These are phyloP conservation scores for Fopius arisanus DNA, from an alignment of 1,140 invertebrate genomes.

Conservation along the genomic window DNA sequence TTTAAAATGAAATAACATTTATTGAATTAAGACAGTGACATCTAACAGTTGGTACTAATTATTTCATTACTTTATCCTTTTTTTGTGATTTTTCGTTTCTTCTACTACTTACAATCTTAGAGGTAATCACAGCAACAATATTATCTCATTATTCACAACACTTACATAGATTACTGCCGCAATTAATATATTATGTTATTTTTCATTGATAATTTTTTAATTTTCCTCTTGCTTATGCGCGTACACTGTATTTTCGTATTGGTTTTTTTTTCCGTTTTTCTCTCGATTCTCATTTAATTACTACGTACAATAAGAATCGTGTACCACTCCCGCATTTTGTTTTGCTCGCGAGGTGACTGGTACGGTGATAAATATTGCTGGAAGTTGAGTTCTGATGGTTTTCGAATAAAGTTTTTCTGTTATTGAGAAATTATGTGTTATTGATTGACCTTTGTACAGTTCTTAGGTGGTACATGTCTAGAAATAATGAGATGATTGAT, in stretches of 20 bases:
- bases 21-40: constrained; percentile 65
- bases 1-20: constrained; percentile 68
- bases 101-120: constrained; percentile 67
- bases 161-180: constrained; percentile 65
- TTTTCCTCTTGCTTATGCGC: constrained; percentile 63
- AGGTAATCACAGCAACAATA: constrained; percentile 68
- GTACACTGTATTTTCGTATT: constrained; percentile 60
- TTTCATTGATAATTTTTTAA: constrained; percentile 49
- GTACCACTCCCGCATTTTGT: constrained; percentile 14
- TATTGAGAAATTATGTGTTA: not conserved
- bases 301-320: constrained; percentile 53
- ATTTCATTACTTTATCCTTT: constrained; percentile 34
- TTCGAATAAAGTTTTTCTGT: not conserved
- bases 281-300: constrained; percentile 42
- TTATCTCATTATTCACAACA: constrained; percentile 67
- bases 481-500: not conserved
- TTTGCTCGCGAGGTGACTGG: constrained; percentile 26
- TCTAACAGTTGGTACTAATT: constrained; percentile 55
- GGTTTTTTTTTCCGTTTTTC: constrained; percentile 23
- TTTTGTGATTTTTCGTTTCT: constrained; percentile 52
- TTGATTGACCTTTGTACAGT: not conserved
- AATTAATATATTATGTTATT: constrained; percentile 49
- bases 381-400: not conserved
- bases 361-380: constrained; percentile 31
- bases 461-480: not conserved